Base-by-base conservation (phyloP, 2,113 vertebrate genomes). In the Zosterops lateralis region DNA sequence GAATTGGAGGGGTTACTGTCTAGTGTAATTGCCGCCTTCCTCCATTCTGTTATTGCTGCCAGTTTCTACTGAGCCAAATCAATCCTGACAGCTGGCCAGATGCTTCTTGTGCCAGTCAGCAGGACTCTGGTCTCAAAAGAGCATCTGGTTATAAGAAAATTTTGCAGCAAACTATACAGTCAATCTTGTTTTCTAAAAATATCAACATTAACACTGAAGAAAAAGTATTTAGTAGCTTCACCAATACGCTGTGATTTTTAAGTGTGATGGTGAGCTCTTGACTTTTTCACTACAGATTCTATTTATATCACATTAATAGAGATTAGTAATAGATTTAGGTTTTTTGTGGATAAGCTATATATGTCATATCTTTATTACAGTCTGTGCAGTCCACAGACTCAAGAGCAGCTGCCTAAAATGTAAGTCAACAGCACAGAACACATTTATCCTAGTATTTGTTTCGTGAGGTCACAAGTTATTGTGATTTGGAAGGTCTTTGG, bases 51-150 rank as follows among this genome's bases (percentile, higher is more conserved):
- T 95, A 38, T 58, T 91, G 21, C 54, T 95, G 90, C 89, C 87
- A 84, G 57, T 92, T 96, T 95, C 42, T 34, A 47, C 54, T 73
- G 91, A 96, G 70, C 67, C 84, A 97, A 96, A 97, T 97, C 67
- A 87, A 70, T 93, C 71, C 88, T 95, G 95, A 97, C 92, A 96
- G 87, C 87, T 95, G 93, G 92, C 94, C 97, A 96, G 96, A 95
- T 95, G 96, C 61, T 97, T 96, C 85, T 66, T 91, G 84, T 78
- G 80, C 89, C 87, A 94, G 87, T 95, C 93, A 97, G 93, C 93
- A 96, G 96, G 93, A 91, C 90, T 89, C 73, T 74, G 58, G 50
- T 95, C 91, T 93, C 96, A 90, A 84, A 84, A 95, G 78, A 96
- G 93, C 83, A 94, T 95, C 83, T 96, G 66, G 53, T 65, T 94